Base-by-base conservation (phyloP, 1,140 invertebrate species). In the Drosophila equinoxialis region DNA sequence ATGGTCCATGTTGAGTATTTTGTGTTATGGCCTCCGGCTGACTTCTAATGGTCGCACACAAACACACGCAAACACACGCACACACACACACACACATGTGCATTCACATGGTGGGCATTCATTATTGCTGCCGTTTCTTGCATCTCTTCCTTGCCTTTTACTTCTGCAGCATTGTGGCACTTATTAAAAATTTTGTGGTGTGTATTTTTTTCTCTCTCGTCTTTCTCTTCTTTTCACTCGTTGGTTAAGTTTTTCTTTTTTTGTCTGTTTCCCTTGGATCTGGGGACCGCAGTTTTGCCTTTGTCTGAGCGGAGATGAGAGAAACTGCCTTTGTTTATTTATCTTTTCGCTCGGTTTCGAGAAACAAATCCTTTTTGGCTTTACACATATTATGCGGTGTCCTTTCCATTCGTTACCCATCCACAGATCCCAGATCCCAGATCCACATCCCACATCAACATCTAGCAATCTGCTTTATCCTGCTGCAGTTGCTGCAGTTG, bases 321-420 rank as follows among this genome's bases (percentile, higher is more conserved):
- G 76, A 77, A 77, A 75, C 74, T 74, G 80, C 79, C 80, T 90
- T 90, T 90, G 86, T 90, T 90, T 90, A 86, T 83, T 90, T 87
- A 90, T 90, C 86, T 90, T 82, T 90, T 83, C 82, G 82, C 87
- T 90, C 76, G 82, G 86, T 86, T 90, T 90, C 82, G 77, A 90
- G 86, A 86, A 90, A 90, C 86, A 90, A 90, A 90, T 90, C 86
- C 82, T 90, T 90, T 59, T 90, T 90, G 86, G 87, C 79, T 90
- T 90, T 90, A 90, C 86, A 90, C 86, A 90, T 90, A 90, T 90
- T 90, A 90, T 90, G 72, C 77, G 77, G 79, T 62, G 74, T 45
- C 76, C 71, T 70, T 20, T 71, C 33, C 42, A 68, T 57, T 59
- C 62, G 45, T 51, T 51, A 51, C 45, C 45, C 45, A 51, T 68